Evolutionary conservation across 2,113 vertebrate species (phyloP).

Genomic region (Proteles cristata): DNA sequence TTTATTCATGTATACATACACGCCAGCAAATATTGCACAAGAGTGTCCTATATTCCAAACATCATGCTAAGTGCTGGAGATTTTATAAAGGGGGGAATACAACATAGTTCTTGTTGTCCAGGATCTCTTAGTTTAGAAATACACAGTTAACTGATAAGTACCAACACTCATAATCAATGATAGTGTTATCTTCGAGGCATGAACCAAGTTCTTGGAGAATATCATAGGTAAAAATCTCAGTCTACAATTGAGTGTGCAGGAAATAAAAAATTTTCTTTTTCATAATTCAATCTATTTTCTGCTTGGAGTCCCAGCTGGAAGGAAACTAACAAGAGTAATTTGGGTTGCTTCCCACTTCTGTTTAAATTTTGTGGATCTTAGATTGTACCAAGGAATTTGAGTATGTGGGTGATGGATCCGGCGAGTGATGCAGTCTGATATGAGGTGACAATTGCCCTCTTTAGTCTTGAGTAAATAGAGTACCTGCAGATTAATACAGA

Average conservation of each 20-base stretch:
- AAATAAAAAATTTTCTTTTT: not conserved
- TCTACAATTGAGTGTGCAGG: not conserved
- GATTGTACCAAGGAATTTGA: not conserved
- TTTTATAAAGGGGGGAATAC: not conserved
- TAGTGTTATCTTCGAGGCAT: not conserved
- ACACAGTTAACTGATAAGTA: not conserved
- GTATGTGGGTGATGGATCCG: not conserved
- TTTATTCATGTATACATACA: not conserved
- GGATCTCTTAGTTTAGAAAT: not conserved
- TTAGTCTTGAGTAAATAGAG: not conserved
- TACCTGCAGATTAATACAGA: not conserved
- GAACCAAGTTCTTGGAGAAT: not conserved
- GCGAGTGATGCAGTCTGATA: not conserved
- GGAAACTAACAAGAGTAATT: not conserved
- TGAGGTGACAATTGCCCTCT: not conserved
- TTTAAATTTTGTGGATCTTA: not conserved
- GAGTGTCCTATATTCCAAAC: not conserved
- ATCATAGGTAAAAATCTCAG: not conserved
- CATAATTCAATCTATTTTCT: not conserved
- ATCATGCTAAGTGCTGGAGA: not conserved
- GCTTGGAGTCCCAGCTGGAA: not conserved
- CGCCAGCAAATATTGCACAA: not conserved
- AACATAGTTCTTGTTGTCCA: not conserved
- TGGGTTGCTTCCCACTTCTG: not conserved
- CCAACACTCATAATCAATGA: not conserved